Percentiles rank a stretch among this genome's conserved stretches.
These are phyloP conservation scores for Aplysina aerophoba DNA, from an alignment of 37 sponge, comb jelly and placozoan species.

Conservation along the genomic window DNA sequence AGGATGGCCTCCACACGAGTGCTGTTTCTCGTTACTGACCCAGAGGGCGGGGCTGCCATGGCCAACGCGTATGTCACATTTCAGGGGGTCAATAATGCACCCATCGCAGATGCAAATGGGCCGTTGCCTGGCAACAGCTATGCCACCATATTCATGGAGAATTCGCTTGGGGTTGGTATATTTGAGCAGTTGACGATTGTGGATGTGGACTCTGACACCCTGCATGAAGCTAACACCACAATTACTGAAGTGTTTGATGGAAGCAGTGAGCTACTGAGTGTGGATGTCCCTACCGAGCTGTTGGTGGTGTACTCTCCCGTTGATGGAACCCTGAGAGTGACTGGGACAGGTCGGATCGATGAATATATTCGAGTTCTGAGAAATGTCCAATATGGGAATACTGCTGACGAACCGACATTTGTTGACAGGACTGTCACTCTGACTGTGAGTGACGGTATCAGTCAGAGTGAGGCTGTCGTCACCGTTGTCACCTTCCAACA, in stretches of 20 bases:
- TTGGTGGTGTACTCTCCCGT: not conserved
- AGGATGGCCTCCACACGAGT: not conserved
- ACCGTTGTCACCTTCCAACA: constrained; percentile 37
- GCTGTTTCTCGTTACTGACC: constrained; percentile 7
- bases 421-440: constrained; percentile 49
- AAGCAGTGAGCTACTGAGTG: constrained; percentile 42
- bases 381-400: constrained; percentile 49
- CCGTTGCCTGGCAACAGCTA: constrained; percentile 30
- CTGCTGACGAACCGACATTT: constrained; percentile 57
- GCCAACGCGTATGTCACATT: constrained; percentile 51
- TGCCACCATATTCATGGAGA: constrained; percentile 36
- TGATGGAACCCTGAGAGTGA: constrained; percentile 38
- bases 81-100: constrained; percentile 65
- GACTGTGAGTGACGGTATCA: constrained; percentile 61
- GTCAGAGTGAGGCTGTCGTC: constrained; percentile 20
- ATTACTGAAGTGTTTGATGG: constrained; percentile 29
- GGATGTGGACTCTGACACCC: constrained; percentile 57
- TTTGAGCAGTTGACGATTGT: constrained; percentile 26
- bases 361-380: constrained; percentile 48
- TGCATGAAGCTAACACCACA: constrained; percentile 26
- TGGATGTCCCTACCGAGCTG: not conserved
- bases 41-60: constrained; percentile 25
- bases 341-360: constrained; percentile 33
- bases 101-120: constrained; percentile 65
- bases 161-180: constrained; percentile 12